These are phyloP conservation scores for Oryzias sinensis DNA, from an alignment of 2,797 vertebrate genomes.

Conservation along the genomic window DNA sequence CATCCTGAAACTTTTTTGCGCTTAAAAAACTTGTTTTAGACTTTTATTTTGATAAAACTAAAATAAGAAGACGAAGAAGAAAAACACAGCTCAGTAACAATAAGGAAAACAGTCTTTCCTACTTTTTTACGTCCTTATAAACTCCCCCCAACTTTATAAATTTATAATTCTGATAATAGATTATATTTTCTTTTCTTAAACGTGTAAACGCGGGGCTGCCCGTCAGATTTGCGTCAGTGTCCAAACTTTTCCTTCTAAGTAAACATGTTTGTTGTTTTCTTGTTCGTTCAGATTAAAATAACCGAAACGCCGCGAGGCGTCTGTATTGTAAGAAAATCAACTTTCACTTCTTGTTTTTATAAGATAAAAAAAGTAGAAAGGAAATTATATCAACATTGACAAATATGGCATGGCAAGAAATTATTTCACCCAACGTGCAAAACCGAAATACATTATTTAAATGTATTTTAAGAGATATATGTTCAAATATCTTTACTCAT, in stretches of 20 bases:
- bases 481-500: neutral
- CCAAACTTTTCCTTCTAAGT: constrained; percentile 16
- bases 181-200: no score
- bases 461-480: constrained; percentile 5
- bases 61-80: no score
- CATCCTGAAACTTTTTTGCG: constrained; percentile 21
- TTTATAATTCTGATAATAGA: no score
- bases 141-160: no score
- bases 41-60: no score
- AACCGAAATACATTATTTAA: constrained; percentile 26
- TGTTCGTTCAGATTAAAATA: constrained; percentile 15
- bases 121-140: no score
- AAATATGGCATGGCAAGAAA: constrained; percentile 39
- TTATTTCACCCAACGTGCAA: constrained; percentile 40
- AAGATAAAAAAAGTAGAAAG: constrained; percentile 12
- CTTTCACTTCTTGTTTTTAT: constrained; percentile 14
- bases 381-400: constrained; percentile 43
- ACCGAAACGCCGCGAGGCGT: constrained; percentile 32
- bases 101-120: no score
- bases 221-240: neutral
- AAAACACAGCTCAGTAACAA: no score
- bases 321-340: constrained; percentile 23
- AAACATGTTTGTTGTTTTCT: constrained; percentile 5
- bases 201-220: no score
- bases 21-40: constrained; percentile 10